Evolutionary conservation across 2,113 vertebrate species (phyloP).

Genomic region (Pelodiscus sinensis): DNA sequence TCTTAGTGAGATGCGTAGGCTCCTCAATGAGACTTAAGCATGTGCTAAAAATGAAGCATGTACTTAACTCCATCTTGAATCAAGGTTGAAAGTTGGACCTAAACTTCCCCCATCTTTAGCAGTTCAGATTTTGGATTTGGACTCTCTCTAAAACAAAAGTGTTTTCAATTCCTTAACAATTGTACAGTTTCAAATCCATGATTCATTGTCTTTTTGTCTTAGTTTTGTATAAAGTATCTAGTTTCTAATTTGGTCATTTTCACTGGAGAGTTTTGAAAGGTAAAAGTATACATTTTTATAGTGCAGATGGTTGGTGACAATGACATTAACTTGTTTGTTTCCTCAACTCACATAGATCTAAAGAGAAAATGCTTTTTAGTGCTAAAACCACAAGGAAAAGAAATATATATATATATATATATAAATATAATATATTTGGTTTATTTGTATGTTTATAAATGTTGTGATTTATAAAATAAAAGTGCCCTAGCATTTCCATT

Average conservation of each 20-base stretch:
- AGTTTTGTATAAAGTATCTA: neutral
- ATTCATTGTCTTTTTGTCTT: conserved; percentile 19
- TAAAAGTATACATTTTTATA: neutral
- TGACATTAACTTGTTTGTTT: conserved; percentile 18
- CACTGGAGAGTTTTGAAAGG: conserved; percentile 10
- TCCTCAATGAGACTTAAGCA: neutral
- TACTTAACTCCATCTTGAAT: neutral
- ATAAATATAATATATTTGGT: conserved; percentile 65
- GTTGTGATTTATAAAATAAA: conserved; percentile 49
- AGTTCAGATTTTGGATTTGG: conserved; percentile 29
- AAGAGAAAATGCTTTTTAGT: conserved; percentile 19
- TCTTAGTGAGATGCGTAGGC: neutral
- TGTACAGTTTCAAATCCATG: neutral
- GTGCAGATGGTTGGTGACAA: neutral
- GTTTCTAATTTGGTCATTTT: conserved; percentile 1
- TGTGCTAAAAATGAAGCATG: conserved; percentile 16
- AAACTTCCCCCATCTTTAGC: neutral
- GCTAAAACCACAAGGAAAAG: conserved; percentile 29
- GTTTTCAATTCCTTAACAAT: conserved; percentile 2
- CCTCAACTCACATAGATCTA: neutral
- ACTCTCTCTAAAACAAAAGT: conserved; percentile 8
- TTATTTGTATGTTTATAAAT: conserved; percentile 58
- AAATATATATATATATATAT: neutral
- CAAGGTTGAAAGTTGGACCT: neutral
- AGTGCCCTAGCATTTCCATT: neutral